Conservation (phyloP, 2,888 invertebrate species). For the Drosophila ezoana region DNA sequence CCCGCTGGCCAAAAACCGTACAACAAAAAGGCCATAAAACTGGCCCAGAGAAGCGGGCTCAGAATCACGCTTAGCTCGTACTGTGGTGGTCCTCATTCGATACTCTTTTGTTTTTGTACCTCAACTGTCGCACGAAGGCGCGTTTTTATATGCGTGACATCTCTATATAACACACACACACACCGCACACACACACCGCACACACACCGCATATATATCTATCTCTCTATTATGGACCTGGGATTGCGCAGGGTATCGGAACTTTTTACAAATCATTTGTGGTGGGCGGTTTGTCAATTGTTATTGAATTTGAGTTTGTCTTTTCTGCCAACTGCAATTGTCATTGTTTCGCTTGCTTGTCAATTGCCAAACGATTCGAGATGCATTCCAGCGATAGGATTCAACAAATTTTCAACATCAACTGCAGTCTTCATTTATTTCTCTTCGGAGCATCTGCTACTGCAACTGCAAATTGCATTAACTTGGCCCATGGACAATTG, state of each 20-base stretch:
- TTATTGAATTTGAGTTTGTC: conserved; percentile 53
- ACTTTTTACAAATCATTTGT: conserved; percentile 34
- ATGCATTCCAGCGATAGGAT: conserved; percentile 58
- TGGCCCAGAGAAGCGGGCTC: conserved; percentile 29
- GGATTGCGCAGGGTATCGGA: conserved; percentile 4
- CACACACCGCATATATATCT: conserved; percentile 28
- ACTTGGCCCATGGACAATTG: conserved; percentile 65
- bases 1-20: conserved; percentile 30
- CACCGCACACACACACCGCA: too few species aligned
- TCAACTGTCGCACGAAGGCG: conserved; percentile 52
- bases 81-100: conserved; percentile 61
- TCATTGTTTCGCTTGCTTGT: conserved; percentile 31
- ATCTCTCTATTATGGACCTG: conserved; percentile 60
- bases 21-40: conserved; percentile 39
- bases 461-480: conserved; percentile 72
- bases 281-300: conserved; percentile 71
- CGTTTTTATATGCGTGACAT: conserved; percentile 76
- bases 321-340: conserved; percentile 39
- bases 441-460: conserved; percentile 44
- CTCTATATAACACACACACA: conserved; percentile 30
- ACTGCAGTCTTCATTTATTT: conserved; percentile 14
- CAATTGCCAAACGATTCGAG: conserved; percentile 53
- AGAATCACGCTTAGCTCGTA: too few species aligned
- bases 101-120: conserved; percentile 42
- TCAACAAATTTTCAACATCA: conserved; percentile 25